These are phyloP conservation scores for Acheta domesticus DNA, from an alignment of 2,888 invertebrate genomes.

Conservation along the genomic window DNA sequence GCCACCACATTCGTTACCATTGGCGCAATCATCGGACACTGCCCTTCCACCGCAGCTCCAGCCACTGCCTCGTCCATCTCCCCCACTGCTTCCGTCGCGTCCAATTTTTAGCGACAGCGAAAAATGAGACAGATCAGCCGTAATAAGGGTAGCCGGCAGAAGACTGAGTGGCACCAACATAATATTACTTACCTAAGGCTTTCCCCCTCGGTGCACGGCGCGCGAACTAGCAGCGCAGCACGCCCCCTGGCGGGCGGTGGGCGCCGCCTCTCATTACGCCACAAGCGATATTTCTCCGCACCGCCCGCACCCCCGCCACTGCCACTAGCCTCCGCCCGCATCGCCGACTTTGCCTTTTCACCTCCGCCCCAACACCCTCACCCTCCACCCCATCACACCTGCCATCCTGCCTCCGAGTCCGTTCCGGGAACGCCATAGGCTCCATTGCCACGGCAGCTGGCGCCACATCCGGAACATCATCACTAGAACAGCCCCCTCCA, in stretches of 20 bases:
- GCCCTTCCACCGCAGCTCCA: not conserved
- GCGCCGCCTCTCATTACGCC: not conserved
- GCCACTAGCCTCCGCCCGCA: too few relatives aligned
- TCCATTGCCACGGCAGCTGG: too few relatives aligned
- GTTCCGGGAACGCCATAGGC: too few relatives aligned
- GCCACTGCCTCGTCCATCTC: not conserved
- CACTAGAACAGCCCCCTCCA: too few relatives aligned
- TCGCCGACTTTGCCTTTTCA: too few relatives aligned
- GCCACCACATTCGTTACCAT: not conserved
- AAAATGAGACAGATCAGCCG: constrained; percentile 8
- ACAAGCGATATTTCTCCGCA: not conserved
- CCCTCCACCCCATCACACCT: too few relatives aligned
- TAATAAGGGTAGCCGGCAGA: not conserved
- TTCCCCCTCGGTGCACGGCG: not conserved
- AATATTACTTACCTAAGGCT: not conserved
- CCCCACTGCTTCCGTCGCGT: not conserved
- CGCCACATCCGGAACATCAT: too few relatives aligned
- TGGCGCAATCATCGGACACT: not conserved
- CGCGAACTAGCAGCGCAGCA: not conserved
- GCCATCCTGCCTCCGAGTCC: too few relatives aligned
- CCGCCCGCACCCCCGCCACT: not conserved
- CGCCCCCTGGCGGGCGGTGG: not conserved
- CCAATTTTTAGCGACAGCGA: constrained; percentile 1
- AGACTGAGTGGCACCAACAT: not conserved
- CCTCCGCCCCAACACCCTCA: too few relatives aligned